Conservation (phyloP, 1,140 invertebrate genomes). For the Propsilocerus akamusi region DNA sequence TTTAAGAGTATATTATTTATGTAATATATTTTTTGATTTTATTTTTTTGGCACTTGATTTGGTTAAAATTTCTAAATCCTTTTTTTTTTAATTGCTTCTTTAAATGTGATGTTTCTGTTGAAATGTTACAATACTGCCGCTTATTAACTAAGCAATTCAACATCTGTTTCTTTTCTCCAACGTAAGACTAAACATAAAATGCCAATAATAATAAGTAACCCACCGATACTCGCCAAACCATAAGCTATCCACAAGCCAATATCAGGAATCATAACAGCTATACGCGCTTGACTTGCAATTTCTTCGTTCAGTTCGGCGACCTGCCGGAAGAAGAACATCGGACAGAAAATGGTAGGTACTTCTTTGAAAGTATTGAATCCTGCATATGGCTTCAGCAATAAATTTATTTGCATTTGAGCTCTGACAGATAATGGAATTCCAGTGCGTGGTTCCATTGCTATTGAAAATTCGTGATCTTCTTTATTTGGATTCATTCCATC, state of each 20-base stretch:
- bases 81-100: too few relatives aligned
- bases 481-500: conserved; percentile 48
- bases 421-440: conserved; percentile 43
- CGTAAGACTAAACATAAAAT: conserved; percentile 6
- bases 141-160: too few relatives aligned
- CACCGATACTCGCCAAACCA: conserved; percentile 28
- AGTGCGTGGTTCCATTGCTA: conserved; percentile 50
- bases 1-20: too few relatives aligned
- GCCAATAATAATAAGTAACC: conserved; percentile 26
- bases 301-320: conserved; percentile 34
- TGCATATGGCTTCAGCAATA: conserved; percentile 35
- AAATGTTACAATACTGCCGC: too few relatives aligned
- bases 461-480: conserved; percentile 42
- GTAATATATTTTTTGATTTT: too few relatives aligned
- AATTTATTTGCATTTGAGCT: conserved; percentile 54
- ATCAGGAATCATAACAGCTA: conserved; percentile 27
- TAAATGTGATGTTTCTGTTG: too few relatives aligned
- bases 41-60: too few relatives aligned
- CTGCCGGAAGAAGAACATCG: conserved; percentile 59
- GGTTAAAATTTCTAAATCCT: too few relatives aligned
- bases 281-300: conserved; percentile 33
- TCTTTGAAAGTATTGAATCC: conserved; percentile 34
- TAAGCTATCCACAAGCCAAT: conserved; percentile 31
- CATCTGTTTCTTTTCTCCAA: background rate
- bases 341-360: conserved; percentile 32